Base-by-base conservation (phyloP, 2,113 vertebrate genomes). In the Neomonachus schauinslandi region DNA sequence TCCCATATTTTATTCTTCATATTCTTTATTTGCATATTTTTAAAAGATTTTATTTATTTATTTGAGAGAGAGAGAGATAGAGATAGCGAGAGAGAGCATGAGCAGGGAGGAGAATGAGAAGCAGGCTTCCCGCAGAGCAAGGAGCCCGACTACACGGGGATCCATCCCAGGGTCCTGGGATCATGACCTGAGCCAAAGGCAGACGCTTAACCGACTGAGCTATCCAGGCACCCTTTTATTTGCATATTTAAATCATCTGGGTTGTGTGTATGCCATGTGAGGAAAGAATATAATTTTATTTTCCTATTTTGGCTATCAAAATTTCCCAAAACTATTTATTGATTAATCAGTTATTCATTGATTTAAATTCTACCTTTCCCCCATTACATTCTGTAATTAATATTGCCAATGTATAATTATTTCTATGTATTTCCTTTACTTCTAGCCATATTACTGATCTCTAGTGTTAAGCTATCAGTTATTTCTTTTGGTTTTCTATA, bases 381-480 rank as follows among this genome's bases (percentile, higher is more conserved):
- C 12, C 46, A 74, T 36, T 83, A 55, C 0, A 55, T 74, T 86
- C 91, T 95, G 28, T 72, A 89, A 72, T 67, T 89, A 83, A 26
- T 85, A 51, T 86, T 84, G 21, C 51, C 71, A 8, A 14, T 10
- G 7, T 51, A 4, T 55, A 59, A 49, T 59, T 94, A 91, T 49
- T 65, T 82, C 36, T 81, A 69, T 51, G 21, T 61, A 71, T 96
- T 93, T 95, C 24, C 28, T 11, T 88, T 96, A 74, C 67, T 88
- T 80, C 9, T 93, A 95, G 7, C 1, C 15, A 26, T 59, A 14
- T 92, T 49, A 53, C 28, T 83, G 15, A 88, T 63, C 42, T 71
- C 14, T 63, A 79, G 24, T 39, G 46, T 77, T 71, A 89, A 67
- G n/a, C 14, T 33, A 83, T 33, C 1, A 42, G 31, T 63, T 89